Evolutionary conservation across 2,113 vertebrate species (phyloP).

Genomic region (Aspiorhynchus laticeps): DNA sequence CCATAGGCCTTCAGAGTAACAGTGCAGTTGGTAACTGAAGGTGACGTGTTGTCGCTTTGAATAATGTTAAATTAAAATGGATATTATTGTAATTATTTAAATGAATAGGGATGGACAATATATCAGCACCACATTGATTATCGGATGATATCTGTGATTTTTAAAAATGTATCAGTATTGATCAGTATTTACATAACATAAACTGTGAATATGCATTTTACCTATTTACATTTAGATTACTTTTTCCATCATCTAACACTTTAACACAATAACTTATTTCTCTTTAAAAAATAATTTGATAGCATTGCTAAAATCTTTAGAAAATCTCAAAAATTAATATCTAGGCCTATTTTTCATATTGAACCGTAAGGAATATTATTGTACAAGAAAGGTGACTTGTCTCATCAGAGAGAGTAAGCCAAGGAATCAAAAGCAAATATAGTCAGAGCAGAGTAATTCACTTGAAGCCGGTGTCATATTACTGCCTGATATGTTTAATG

Average conservation of each 20-base stretch:
- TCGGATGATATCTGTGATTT: not conserved
- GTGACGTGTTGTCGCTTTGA: too few species aligned
- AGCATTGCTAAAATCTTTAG: too few species aligned
- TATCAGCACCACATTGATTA: not conserved
- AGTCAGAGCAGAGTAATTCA: not conserved
- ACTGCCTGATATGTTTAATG: conserved; percentile 1
- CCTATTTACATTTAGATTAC: not conserved
- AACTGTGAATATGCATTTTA: not conserved
- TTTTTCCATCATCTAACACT: not conserved
- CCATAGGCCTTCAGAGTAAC: not conserved
- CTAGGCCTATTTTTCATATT: not conserved
- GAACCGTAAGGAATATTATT: not conserved
- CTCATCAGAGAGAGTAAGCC: conserved; percentile 7
- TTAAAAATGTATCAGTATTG: not conserved
- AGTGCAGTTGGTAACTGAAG: not conserved
- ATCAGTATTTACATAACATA: not conserved
- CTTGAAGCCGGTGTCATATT: not conserved
- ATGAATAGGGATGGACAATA: not conserved
- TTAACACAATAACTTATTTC: too few species aligned
- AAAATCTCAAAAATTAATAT: too few species aligned
- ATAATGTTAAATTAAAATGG: too few species aligned
- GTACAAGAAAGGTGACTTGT: not conserved
- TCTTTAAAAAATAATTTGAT: too few species aligned
- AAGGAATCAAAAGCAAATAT: not conserved
- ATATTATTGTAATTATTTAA: too few species aligned